phyloP scores from a whole-genome alignment of 2,797 vertebrate species.

The Silurus lanzhouensis region DNA sequence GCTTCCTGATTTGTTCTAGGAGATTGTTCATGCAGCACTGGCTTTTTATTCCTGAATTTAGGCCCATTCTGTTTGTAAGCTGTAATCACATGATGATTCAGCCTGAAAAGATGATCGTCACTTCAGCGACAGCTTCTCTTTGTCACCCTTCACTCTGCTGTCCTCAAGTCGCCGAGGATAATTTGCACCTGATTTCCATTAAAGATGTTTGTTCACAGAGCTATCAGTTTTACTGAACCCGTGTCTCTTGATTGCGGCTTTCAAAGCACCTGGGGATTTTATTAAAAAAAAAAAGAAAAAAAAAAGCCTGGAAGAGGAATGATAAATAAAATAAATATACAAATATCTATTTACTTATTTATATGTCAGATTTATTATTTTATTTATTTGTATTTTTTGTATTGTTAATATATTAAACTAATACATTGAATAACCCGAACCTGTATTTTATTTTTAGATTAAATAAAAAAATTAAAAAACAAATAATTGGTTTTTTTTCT shows the following conservation, averaged over 20 bases:
- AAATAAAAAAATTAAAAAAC: too few species aligned
- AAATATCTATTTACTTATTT: too few species aligned
- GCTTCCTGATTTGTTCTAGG: not conserved
- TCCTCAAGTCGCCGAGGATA: constrained; percentile 29
- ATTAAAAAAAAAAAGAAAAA: not conserved
- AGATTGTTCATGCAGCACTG: not conserved
- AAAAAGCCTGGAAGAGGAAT: not conserved
- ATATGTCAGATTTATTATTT: too few species aligned
- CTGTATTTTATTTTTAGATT: too few species aligned
- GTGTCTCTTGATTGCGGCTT: constrained; percentile 12
- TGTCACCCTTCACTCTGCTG: constrained; percentile 17
- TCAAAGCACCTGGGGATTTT: not conserved
- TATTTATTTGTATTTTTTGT: too few species aligned
- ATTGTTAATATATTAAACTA: not conserved
- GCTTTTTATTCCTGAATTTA: not conserved
- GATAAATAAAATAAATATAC: too few species aligned
- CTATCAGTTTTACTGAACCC: constrained; percentile 47
- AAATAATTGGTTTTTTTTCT: not conserved
- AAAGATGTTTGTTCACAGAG: constrained; percentile 51
- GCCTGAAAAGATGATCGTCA: constrained; percentile 3
- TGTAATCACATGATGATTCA: constrained; percentile 19
- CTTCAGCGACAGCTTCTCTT: constrained; percentile 4
- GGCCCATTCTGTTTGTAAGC: constrained; percentile 10
- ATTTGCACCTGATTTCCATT: constrained; percentile 62
- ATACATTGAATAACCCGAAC: too few species aligned